These are phyloP conservation scores for Mesodorylaimus sp. DNA, from an alignment of 2,888 invertebrate species.

Conservation along the genomic window DNA sequence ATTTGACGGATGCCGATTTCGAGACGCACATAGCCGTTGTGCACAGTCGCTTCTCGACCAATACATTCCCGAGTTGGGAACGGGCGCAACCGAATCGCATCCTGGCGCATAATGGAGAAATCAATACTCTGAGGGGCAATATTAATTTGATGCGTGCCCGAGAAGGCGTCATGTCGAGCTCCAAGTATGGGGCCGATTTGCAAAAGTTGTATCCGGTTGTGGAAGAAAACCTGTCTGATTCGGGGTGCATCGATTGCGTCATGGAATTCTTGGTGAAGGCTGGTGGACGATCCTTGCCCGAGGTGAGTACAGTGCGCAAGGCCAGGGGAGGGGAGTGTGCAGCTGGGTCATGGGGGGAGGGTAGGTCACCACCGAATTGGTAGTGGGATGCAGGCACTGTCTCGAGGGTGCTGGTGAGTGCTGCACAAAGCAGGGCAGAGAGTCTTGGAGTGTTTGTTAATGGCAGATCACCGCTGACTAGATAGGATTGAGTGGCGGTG, in stretches of 20 bases:
- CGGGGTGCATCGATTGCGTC: conserved; percentile 91
- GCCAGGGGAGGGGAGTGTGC: too few species aligned
- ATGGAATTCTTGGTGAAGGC: conserved; percentile 86
- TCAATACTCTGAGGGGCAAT: conserved; percentile 93
- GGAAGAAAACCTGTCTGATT: conserved; percentile 90
- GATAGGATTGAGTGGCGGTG: too few species aligned
- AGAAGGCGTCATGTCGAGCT: conserved; percentile 86
- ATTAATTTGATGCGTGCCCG: conserved; percentile 95
- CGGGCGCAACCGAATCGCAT: conserved; percentile 86
- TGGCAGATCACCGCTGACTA: too few species aligned
- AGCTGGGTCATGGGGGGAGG: too few species aligned
- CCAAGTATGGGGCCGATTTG: conserved; percentile 56
- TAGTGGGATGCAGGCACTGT: too few species aligned
- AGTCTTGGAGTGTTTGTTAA: too few species aligned
- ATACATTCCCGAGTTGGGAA: conserved; percentile 99
- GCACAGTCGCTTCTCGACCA: conserved; percentile 94
- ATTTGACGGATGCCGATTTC: conserved; percentile 44
- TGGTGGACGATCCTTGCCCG: conserved; percentile 68
- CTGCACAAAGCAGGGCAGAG: too few species aligned
- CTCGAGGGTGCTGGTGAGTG: too few species aligned
- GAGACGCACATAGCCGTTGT: conserved; percentile 87
- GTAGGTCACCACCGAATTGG: too few species aligned
- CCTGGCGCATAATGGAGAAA: conserved; percentile 96
- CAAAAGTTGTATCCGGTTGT: conserved; percentile 85
- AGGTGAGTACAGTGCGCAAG: conserved; percentile 41